Base-by-base conservation (phyloP, 1,140 invertebrate genomes). In the Zophobas morio region DNA sequence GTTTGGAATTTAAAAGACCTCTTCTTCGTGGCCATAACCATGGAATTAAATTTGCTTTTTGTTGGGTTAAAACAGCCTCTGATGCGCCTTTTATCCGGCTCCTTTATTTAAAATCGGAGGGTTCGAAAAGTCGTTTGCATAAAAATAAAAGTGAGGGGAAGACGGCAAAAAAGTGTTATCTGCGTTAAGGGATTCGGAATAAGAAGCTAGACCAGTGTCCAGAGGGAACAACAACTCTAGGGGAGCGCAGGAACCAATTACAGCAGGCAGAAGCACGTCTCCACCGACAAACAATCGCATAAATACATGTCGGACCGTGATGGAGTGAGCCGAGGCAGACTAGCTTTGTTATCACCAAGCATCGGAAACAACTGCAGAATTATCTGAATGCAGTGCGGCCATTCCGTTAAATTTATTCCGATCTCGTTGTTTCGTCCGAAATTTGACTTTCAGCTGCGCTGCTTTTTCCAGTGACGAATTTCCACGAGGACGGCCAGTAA, bases 221-320 rank as follows among this genome's bases (percentile, higher is more conserved):
- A 75, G 46, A 49, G 81, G 79, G 80, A 81, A 78, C 79, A 79
- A 78, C 79, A 82, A 78, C 75, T 82, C 80, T 70, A 63, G 60
- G 74, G 77, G 56, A 79, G 77, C 80, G 76, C 66, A 74, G 80
- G 79, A 81, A 82, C 81, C 81, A 82, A 82, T 82, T 82, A 82
- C 77, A 56, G 66, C 60, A 70, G 53, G 74, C 70, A 76, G 35
- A 57, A 54, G 36, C 47, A 56, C 53, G 73, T 78, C 49, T 73
- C 77, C 57, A 33, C 78, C 77, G 72, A 81, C 79, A 82, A 82
- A 82, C 81, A 80, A 66, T 79, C 81, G 79, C 78, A 82, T 82
- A 81, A 82, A 82, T 81, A 82, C 79, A 82, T 78, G 79, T 80
- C 79, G 56, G 60, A 49, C 54, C 36, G 70, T 73, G 72, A 75